phyloP scores from a whole-genome alignment of 2,797 vertebrate genomes.

The Hylomyscus alleni region DNA sequence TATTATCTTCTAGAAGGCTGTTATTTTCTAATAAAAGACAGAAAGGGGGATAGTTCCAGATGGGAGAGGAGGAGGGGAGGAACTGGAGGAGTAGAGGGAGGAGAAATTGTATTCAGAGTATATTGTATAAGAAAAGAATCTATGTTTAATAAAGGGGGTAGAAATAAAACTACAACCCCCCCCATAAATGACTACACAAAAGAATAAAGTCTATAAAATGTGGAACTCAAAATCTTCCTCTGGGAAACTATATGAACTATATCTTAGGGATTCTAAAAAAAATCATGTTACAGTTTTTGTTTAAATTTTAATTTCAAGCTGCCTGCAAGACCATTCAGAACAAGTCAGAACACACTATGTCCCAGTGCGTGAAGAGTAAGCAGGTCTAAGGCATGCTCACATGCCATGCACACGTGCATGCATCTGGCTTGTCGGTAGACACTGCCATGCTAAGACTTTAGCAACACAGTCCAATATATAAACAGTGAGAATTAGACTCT shows the following conservation, averaged over 20 bases:
- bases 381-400: not conserved
- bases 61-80: not conserved
- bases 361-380: not conserved
- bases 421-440: not conserved
- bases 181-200: not conserved
- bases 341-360: not conserved
- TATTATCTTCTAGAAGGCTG: not conserved
- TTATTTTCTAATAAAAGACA: not conserved
- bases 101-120: not conserved
- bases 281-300: not conserved
- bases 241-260: slow-evolving; percentile 13
- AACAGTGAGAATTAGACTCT: not conserved
- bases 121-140: not conserved
- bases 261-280: not conserved
- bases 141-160: not conserved
- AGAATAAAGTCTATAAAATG: not conserved
- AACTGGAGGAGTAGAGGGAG: not conserved
- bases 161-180: too few species aligned
- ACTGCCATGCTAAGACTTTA: not conserved
- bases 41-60: not conserved
- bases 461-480: not conserved
- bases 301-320: slow-evolving; percentile 12
- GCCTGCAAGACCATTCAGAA: not conserved
- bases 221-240: slow-evolving; percentile 39
- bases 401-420: not conserved